Evolutionary conservation across 2,797 vertebrate genomes (phyloP), one percentile per base, ranked within the genome.

Genomic region (Coracias cyanogaster): DNA sequence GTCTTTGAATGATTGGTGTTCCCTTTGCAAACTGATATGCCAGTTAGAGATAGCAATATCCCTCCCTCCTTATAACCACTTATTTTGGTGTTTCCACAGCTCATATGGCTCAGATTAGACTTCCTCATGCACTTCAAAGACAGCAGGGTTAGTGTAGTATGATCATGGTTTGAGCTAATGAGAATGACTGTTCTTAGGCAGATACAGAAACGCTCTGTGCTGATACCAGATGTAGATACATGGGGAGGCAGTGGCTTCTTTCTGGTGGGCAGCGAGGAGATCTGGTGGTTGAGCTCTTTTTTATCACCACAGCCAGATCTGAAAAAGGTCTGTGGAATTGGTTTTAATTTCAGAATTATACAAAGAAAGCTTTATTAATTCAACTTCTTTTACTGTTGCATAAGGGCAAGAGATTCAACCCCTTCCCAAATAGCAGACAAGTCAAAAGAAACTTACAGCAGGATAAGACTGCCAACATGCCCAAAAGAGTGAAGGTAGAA

Each of bases 391-490:
- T 77, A 60, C 45, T 20, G 9, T 46, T 46, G 45, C 45, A 46
- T 18, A 46, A 46, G 10, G 10, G 16, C 28, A 49, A 77, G 49
- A 46, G 29, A 61, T 67, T 71, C 48, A 79, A 35, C 25, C 8
- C 5, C 10, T 85, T 80, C 12, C 29, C n/a, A 62, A 61, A 37
- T 4, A 46, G 18, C 20, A 65, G 29, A 35, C 3, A 29, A 12
- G 28, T 51, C 29, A 65, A 69, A 90, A 73, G 31, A 69, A 64
- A 43, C 13, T 35, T 19, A 20, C 2, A 41, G 13, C 15, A 74
- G 26, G 58, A 13, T 48, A 39, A 35, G 37, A 45, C 22, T 19
- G 25, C 11, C 31, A 43, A 1, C 0, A 0, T 28, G 12, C 45
- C 35, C 25, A 31, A 29, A 61, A 7, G 29, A 57, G 6, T 5